Percentiles rank a stretch among this genome's conserved stretches.
Conservation (phyloP, 2,113 vertebrate genomes). For the Siphamia tubifer region DNA sequence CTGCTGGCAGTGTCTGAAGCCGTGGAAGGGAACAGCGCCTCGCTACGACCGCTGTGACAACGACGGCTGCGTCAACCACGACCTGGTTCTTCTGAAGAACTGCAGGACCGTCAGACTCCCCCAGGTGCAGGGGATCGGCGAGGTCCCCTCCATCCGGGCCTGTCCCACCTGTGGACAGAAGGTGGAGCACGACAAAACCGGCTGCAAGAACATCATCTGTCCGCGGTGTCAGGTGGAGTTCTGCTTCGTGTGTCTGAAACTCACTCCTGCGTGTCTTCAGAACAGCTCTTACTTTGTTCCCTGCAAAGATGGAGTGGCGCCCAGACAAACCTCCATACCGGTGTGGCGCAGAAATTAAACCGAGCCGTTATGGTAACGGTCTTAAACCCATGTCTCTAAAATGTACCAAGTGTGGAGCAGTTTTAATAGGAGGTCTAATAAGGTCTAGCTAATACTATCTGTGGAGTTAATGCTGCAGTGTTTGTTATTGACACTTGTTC, state of each 20-base stretch:
- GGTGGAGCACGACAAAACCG: slow-evolving; percentile 71
- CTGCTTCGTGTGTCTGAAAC: slow-evolving; percentile 79
- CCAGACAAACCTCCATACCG: slow-evolving; percentile 72
- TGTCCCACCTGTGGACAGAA: slow-evolving; percentile 76
- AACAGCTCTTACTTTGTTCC: slow-evolving; percentile 57
- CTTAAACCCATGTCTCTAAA: too few relatives aligned
- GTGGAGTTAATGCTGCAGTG: too few relatives aligned
- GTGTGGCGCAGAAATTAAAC: slow-evolving; percentile 58
- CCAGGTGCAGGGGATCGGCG: neutral
- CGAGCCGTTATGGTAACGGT: neutral
- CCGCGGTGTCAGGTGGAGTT: slow-evolving; percentile 76
- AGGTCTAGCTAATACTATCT: too few relatives aligned
- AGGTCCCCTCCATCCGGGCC: slow-evolving; percentile 71
- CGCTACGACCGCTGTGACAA: slow-evolving; percentile 72
- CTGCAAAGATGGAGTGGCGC: slow-evolving; percentile 68
- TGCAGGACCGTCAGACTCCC: slow-evolving; percentile 30
- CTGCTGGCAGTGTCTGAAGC: slow-evolving; percentile 79
- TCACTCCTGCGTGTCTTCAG: slow-evolving; percentile 49
- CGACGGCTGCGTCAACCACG: slow-evolving; percentile 52
- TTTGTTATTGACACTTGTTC: too few relatives aligned
- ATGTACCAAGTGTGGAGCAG: too few relatives aligned
- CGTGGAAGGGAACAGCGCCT: slow-evolving; percentile 69
- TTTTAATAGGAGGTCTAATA: too few relatives aligned
- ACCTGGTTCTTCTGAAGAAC: slow-evolving; percentile 58
- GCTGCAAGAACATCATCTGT: slow-evolving; percentile 80